phyloP scores from a whole-genome alignment of 2,113 vertebrate genomes.

The Oryzias javanicus region DNA sequence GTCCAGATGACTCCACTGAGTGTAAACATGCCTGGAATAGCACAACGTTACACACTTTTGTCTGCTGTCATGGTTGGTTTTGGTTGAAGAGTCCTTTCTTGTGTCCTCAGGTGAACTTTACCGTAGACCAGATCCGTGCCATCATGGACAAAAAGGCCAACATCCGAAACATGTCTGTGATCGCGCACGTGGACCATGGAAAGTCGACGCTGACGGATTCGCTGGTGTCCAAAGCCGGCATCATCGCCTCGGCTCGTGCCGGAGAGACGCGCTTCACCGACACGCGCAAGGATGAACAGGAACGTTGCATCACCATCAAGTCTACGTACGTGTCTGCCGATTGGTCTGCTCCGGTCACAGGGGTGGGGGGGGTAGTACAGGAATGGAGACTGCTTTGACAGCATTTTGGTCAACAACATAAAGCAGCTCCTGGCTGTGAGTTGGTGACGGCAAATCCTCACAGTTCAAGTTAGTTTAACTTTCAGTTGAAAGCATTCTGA shows the following conservation, averaged over 20 bases:
- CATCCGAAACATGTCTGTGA: slow-evolving; percentile 98
- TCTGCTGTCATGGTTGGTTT: background rate
- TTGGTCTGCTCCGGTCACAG: too few relatives aligned
- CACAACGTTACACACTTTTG: too few relatives aligned
- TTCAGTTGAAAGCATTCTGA: too few relatives aligned
- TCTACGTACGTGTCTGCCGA: slow-evolving; percentile 84
- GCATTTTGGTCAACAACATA: too few relatives aligned
- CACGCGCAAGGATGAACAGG: slow-evolving; percentile 95
- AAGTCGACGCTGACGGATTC: slow-evolving; percentile 95
- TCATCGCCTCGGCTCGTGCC: slow-evolving; percentile 89
- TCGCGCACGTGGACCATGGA: slow-evolving; percentile 94
- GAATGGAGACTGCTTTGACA: too few relatives aligned
- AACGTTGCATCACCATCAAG: slow-evolving; percentile 97
- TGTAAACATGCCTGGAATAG: too few relatives aligned
- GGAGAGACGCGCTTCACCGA: slow-evolving; percentile 96
- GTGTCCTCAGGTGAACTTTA: slow-evolving; percentile 89
- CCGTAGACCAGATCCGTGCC: slow-evolving; percentile 94
- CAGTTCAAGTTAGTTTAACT: too few relatives aligned
- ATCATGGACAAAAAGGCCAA: slow-evolving; percentile 99
- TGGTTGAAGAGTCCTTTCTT: background rate
- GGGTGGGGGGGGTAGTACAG: too few relatives aligned
- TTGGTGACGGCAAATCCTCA: too few relatives aligned
- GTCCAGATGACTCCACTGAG: too few relatives aligned
- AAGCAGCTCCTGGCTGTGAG: too few relatives aligned
- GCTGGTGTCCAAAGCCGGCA: slow-evolving; percentile 96